A percentile compares a stretch with the other conserved stretches of the same genome.
These are phyloP conservation scores for Pardalotus punctatus DNA, from an alignment of 2,113 vertebrate genomes.

Conservation along the genomic window DNA sequence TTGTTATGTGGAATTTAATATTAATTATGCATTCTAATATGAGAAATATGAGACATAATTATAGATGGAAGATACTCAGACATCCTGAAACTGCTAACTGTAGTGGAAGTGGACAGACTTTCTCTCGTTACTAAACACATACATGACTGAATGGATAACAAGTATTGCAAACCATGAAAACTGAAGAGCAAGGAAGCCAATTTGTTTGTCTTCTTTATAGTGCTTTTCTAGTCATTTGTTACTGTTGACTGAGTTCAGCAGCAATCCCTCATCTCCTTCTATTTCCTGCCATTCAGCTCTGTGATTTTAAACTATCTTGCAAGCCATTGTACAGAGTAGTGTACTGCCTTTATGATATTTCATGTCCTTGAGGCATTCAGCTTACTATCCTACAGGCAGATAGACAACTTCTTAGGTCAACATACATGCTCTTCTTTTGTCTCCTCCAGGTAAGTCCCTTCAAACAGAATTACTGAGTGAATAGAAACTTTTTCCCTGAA, in stretches of 20 bases:
- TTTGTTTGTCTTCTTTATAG: not conserved
- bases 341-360: not conserved
- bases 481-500: not conserved
- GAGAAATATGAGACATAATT: not conserved
- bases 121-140: not conserved
- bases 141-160: not conserved
- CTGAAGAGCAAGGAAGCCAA: not conserved
- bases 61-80: not conserved
- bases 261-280: not conserved
- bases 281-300: not conserved
- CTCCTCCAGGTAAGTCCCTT: not conserved
- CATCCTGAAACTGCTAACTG: not conserved
- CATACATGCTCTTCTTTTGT: not conserved
- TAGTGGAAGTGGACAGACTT: not conserved
- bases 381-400: not conserved
- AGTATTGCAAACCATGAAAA: not conserved
- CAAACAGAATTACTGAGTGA: not conserved
- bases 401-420: not conserved
- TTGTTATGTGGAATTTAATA: not conserved
- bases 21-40: not conserved
- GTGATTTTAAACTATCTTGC: not conserved
- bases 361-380: not conserved
- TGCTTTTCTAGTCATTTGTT: not conserved
- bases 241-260: not conserved
- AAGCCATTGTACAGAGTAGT: not conserved